These are phyloP conservation scores for Poeciliopsis gracilis DNA, from an alignment of 2,797 vertebrate genomes.

Conservation along the genomic window DNA sequence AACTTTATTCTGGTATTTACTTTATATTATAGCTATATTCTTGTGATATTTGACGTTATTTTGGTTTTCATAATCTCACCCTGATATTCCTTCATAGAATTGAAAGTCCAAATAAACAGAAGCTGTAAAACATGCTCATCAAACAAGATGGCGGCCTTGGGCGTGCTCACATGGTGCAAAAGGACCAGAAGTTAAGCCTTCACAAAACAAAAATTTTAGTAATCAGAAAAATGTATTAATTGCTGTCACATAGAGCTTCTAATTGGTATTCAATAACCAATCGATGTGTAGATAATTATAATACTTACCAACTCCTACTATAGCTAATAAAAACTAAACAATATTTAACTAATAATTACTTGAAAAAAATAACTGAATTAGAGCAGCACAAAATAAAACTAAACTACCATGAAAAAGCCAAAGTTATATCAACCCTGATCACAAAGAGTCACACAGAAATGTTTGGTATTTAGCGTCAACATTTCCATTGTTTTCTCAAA, in stretches of 20 bases:
- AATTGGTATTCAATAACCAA: too few relatives aligned
- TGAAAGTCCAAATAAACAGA: not conserved
- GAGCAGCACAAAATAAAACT: too few relatives aligned
- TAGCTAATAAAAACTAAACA: too few relatives aligned
- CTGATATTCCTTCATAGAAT: not conserved
- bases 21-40: not conserved
- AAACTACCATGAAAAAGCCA: too few relatives aligned
- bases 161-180: not conserved
- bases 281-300: too few relatives aligned
- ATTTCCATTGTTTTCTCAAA: slow-evolving; percentile 20
- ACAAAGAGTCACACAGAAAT: not conserved
- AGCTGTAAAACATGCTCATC: not conserved
- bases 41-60: not conserved
- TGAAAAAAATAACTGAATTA: too few relatives aligned
- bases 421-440: too few relatives aligned
- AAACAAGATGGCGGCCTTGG: not conserved
- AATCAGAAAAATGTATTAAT: not conserved
- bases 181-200: not conserved
- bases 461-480: not conserved
- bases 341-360: too few relatives aligned
- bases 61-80: not conserved
- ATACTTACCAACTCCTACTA: too few relatives aligned
- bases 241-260: not conserved
- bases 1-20: not conserved
- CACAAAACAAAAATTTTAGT: not conserved